Evolutionary conservation across 2,888 invertebrate genomes (phyloP).

Genomic region (Cryptus armator): DNA sequence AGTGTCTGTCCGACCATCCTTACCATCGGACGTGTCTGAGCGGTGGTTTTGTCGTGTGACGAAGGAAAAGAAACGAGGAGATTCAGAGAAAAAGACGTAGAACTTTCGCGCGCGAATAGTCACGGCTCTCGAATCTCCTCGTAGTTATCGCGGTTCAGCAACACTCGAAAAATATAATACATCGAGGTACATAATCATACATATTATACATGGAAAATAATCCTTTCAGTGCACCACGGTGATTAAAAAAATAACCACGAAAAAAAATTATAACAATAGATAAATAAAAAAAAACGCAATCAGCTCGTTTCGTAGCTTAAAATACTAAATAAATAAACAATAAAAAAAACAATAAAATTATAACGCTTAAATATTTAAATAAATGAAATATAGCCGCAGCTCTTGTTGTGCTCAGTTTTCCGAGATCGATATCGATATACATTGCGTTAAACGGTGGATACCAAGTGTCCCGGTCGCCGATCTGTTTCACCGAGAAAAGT

Average conservation of each 20-base stretch:
- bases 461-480: constrained; percentile 22
- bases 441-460: background rate
- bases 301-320: constrained; percentile 10
- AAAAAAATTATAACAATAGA: background rate
- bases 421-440: constrained; percentile 15
- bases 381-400: constrained; percentile 6
- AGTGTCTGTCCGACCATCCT: constrained; percentile 81
- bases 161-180: background rate
- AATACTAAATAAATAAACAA: background rate
- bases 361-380: background rate
- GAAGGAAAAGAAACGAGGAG: constrained; percentile 36
- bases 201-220: background rate
- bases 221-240: background rate
- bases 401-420: background rate
- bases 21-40: constrained; percentile 76
- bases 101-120: constrained; percentile 41
- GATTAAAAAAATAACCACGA: background rate
- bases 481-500: constrained; percentile 35
- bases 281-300: constrained; percentile 2
- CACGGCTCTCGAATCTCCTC: constrained; percentile 39
- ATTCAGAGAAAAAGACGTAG: background rate
- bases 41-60: constrained; percentile 52
- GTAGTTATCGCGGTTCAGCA: background rate
- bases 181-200: background rate
- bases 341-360: background rate